Evolutionary conservation across 1,140 invertebrate genomes (phyloP), one percentile per base, ranked within the genome.

Genomic region (Drosophila punjabiensis): DNA sequence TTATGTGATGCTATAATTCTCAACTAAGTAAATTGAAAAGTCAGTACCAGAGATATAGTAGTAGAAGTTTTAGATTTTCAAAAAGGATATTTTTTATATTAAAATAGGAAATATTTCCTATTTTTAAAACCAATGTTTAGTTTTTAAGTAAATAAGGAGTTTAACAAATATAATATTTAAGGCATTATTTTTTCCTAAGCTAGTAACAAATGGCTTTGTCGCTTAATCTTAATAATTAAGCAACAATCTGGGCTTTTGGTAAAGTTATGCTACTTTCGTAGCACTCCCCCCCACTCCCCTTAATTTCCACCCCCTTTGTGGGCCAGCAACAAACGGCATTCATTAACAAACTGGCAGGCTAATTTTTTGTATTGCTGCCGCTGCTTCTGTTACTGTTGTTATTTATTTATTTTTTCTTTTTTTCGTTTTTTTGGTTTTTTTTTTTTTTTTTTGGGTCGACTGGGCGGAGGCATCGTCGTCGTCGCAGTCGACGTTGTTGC

Each of bases 381-480:
- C 48, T 56, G 47, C 39, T 50, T 69, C 20, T 60, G 43, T 70
- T 73, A 24, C 43, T 37, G 60, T 61, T 74, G 28, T 74, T 74
- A 70, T 62, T 74, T 41, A 33, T 37, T 58, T 77, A 69, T 47
- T 81, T 82, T 64, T 76, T 81, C 20, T 60, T 41, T 8, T 33
- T 47, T 35, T 16, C 18, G 41, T 3, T 24, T 24, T 55, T n/a
- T n/a, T n/a, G n/a, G n/a, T n/a, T 3, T 24, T 24, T 55, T 3
- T 24, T 24, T 55, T 39, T 41, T 28, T 43, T 55, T 70, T 71
- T 86, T 82, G 62, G 74, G 81, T 76, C 64, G 76, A 33, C 16
- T 65, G 74, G 78, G 82, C 58, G 64, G 74, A 68, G 74, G 76
- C 55, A 60, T 50, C 30, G 61, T 79, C 28, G 61, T 73, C 58